phyloP scores from a whole-genome alignment of 2,888 invertebrate species.

The Hypselothyrea guttata region DNA sequence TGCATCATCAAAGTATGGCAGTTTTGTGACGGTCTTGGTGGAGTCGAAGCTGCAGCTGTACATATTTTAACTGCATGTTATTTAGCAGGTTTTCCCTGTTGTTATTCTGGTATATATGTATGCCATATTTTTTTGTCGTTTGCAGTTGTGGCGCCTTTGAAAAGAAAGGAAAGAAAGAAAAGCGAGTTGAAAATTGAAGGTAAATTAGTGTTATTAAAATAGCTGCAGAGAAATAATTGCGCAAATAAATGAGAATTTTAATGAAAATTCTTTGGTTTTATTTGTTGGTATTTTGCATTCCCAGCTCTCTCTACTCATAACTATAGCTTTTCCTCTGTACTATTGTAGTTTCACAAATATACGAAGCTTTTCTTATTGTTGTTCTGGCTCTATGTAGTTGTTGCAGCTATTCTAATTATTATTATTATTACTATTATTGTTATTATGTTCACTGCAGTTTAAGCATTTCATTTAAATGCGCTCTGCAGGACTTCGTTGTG shows the following conservation, averaged over 20 bases:
- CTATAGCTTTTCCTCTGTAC: constrained; percentile 8
- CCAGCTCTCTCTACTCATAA: background rate
- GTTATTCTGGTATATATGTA: background rate
- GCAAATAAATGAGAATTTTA: constrained; percentile 72
- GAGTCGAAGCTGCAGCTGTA: constrained; percentile 36
- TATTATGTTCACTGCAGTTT: too few species aligned
- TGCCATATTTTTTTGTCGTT: background rate
- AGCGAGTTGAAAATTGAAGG: constrained; percentile 61
- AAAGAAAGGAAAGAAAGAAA: constrained; percentile 26
- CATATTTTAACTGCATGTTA: constrained; percentile 41
- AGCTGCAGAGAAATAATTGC: constrained; percentile 72
- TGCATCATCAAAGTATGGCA: constrained; percentile 47
- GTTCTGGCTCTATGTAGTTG: constrained; percentile 21
- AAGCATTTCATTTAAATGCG: constrained; percentile 17
- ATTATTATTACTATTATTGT: constrained; percentile 15
- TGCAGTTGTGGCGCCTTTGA: constrained; percentile 36
- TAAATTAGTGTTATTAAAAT: constrained; percentile 78
- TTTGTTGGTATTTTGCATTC: constrained; percentile 5
- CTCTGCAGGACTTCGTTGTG: constrained; percentile 5
- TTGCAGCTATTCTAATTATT: constrained; percentile 25
- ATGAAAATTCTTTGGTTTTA: constrained; percentile 69
- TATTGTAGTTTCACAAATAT: constrained; percentile 20
- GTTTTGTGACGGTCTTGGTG: constrained; percentile 30
- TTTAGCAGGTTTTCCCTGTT: background rate
- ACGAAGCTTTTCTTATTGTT: constrained; percentile 8